Evolutionary conservation across 2,113 vertebrate species (phyloP), one percentile per base, ranked within the genome.

Genomic region (Onychostruthus taczanowskii): DNA sequence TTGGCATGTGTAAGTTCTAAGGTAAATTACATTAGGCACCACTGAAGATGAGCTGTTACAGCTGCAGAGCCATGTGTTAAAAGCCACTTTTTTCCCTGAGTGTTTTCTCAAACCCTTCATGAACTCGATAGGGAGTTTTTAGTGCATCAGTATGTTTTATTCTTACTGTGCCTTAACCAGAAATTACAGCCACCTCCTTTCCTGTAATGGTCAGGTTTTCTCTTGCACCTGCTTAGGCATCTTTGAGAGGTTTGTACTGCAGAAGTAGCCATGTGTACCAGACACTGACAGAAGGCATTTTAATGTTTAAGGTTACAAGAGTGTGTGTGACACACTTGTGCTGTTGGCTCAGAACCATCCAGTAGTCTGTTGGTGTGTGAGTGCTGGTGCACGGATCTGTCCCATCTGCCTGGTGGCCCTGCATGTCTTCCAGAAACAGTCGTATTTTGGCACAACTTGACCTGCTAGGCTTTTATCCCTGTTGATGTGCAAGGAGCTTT

Each of bases 331-430:
- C 73, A 1, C 4, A n/a, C n/a, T n/a, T n/a, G n/a, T n/a, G n/a
- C n/a, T n/a, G n/a, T n/a, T n/a, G n/a, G n/a, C n/a, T n/a, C n/a
- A 1, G 28, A 53, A 13, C 30, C 7, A 18, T 69, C 22, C 4
- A 27, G 19, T 10, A 31, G 44, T 41, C 30, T 77, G 24, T 37
- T 91, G 44, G 26, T 31, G 1, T 7, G 4, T 20, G 47, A 59
- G 30, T 69, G 17, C 33, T 75, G 0, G n/a, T 4, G 0, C 6
- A 6, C 3, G 11, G 20, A 14, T 55, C 33, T 63, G 21, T 62
- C 27, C 35, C 12, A 5, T 31, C 47, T 68, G 6, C 12, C 1
- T 28, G 24, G 39, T 70, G 47, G 23, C 44, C 31, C 23, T 55
- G 1, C 24, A 0, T 23, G 15, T 43, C 41, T 69, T 81, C 39